Evolutionary conservation across 1,140 invertebrate species (phyloP), one percentile per base, ranked within the genome.

Genomic region (Eciton burchellii): DNA sequence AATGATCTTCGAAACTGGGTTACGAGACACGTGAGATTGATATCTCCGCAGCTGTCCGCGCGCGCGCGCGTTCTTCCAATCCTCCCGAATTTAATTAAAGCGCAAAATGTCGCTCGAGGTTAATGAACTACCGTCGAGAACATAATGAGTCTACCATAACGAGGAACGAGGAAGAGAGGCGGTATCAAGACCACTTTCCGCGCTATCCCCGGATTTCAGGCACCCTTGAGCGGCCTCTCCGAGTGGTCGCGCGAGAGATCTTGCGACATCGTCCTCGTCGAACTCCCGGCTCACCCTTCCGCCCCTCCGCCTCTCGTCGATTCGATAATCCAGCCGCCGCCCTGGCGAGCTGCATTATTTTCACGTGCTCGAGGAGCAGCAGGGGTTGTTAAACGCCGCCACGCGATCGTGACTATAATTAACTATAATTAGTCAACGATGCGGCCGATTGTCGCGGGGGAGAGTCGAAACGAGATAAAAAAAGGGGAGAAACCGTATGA

Each of bases 241-340:
- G 66, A 86, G 85, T 86, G 71, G 71, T 65, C 86, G 66, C 71
- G 65, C 57, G 65, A 85, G 84, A 54, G 77, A 73, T 77, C 79
- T 83, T 65, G 68, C 43, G 57, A 62, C 60, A 70, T 63, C 66
- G 56, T 82, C 84, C 63, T 86, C 74, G 54, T 68, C 73, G 57
- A 85, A 86, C 71, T 86, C 52, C 74, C 57, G 62, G 35, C 71
- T n/a, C n/a, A 82, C 63, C 62, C 65, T 66, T 77, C 82, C n/a
- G n/a, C 84, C 57, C 6, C 35, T 6, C 35, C 74, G 29, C 45
- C 57, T 82, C 68, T 74, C 52, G 21, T 79, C 63, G 29, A 77
- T 35, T 77, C 74, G 35, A 79, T 79, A 79, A 79, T 79, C 74
- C 35, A 9, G 21, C 24, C 19, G 21, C 19, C 43, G 14, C 43